Conservation (phyloP, 2,888 invertebrate genomes). For the Cerceris rybyensis region DNA sequence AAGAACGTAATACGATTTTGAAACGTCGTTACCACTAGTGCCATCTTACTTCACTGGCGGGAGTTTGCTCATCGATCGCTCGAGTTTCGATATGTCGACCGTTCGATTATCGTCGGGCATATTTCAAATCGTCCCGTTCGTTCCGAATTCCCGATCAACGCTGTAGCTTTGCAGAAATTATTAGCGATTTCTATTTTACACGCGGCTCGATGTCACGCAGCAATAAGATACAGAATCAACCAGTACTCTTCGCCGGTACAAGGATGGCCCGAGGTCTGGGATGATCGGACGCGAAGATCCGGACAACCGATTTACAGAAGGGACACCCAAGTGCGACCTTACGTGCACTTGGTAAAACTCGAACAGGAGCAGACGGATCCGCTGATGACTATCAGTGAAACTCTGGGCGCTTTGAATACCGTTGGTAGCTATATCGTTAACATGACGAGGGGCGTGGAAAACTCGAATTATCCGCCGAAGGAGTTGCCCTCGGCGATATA, state of each 20-base stretch:
- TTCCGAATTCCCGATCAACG: too few species aligned
- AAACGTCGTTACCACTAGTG: too few species aligned
- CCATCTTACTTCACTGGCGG: too few species aligned
- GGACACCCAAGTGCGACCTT: conserved; percentile 70
- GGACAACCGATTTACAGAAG: conserved; percentile 67
- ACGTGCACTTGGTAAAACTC: conserved; percentile 67
- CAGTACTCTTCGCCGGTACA: conserved; percentile 53
- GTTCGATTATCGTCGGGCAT: too few species aligned
- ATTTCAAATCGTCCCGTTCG: too few species aligned
- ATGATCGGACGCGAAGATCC: conserved; percentile 53
- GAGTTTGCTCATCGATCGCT: too few species aligned
- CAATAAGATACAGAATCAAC: conserved; percentile 55
- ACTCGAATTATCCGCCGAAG: conserved; percentile 80
- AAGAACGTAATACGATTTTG: too few species aligned
- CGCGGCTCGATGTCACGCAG: conserved; percentile 23
- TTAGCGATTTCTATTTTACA: neutral
- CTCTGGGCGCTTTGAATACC: conserved; percentile 91
- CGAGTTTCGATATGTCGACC: too few species aligned
- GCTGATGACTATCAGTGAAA: conserved; percentile 84
- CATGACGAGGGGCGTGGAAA: conserved; percentile 85
- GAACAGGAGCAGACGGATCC: conserved; percentile 73
- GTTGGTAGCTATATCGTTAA: conserved; percentile 93
- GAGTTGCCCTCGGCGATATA: conserved; percentile 89
- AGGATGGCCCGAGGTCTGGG: conserved; percentile 71
- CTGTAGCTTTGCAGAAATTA: neutral